A percentile compares a stretch with the other conserved stretches of the same genome.
These are phyloP conservation scores for Chionomys nivalis DNA, from an alignment of 2,113 vertebrate species.

Conservation along the genomic window DNA sequence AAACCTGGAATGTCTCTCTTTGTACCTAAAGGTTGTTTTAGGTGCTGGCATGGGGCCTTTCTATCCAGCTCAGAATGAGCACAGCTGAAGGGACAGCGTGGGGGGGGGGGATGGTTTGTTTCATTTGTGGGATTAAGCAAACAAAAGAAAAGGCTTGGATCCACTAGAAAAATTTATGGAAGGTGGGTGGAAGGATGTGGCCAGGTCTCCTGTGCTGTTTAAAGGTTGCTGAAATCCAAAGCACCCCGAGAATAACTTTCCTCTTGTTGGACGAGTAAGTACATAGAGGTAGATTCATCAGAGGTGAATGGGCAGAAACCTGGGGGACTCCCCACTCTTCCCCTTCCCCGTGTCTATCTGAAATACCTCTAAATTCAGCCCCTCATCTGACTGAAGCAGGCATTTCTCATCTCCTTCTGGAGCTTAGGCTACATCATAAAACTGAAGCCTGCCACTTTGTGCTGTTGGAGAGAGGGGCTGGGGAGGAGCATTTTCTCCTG, in stretches of 20 bases:
- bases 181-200: slow-evolving; percentile 66
- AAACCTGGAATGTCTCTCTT: not conserved
- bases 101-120: slow-evolving; percentile 59
- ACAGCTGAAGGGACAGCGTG: slow-evolving; percentile 28
- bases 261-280: accelerated
- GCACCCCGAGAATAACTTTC: not conserved
- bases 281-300: not conserved
- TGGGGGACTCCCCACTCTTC: not conserved
- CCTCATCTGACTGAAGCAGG: not conserved
- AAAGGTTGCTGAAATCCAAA: not conserved
- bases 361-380: not conserved
- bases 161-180: slow-evolving; percentile 63
- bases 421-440: not conserved
- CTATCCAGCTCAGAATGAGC: slow-evolving; percentile 32
- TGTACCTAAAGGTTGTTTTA: not conserved
- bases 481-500: slow-evolving; percentile 29
- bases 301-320: not conserved
- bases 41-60: not conserved
- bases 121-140: slow-evolving; percentile 66
- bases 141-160: slow-evolving; percentile 25
- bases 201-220: slow-evolving; percentile 41
- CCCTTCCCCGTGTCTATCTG: not conserved
- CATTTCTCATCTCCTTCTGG: not conserved
- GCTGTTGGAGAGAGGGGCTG: not conserved
- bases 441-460: not conserved